Evolutionary conservation across 1,140 invertebrate species (phyloP), one percentile per base, ranked within the genome.

Genomic region (Gonioctena quinquepunctata): DNA sequence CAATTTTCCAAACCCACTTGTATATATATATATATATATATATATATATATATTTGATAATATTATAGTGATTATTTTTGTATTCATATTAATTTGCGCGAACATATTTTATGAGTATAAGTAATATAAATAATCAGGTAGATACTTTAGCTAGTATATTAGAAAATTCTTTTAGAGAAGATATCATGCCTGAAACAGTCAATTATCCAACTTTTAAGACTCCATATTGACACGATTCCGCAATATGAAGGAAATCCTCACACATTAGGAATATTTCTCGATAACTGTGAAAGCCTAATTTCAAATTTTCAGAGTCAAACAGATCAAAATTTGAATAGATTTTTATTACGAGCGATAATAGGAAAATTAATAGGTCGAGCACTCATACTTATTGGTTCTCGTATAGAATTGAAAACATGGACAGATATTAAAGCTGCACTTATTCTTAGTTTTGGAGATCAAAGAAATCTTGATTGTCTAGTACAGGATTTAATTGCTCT

Each of bases 201-300:
- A 69, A 72, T 60, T 69, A 64, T 60, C n/a, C 66, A 72, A 65
- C 13, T 72, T 21, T 59, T 69, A 23, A 65, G 23, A 48, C 8
- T 69, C 6, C 61, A 61, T 18, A 33, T 73, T 1, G 68, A 73
- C 16, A 66, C 49, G 4, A 69, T 73, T 26, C 68, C 71, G 16
- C 16, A 28, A 1, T 70, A 67, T 52, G 28, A 73, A 23, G 68
- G 71, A 22, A 57, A 73, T 62, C 28, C 49, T 33, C 8, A 66
- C 49, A 72, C 67, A 0, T 66, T 72, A 54, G 56, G 25, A 66
- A 66, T 72, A 0, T 70, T 73, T 27, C 63, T 73, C 33, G 25
- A 25, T 22, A 16, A 21, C 18, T 73, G 68, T n/a, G 68, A 70
- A 23, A 57, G 52, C 59, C 26, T 70, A 26, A 28, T 67, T 21